A percentile compares a stretch with the other conserved stretches of the same genome.
These are phyloP conservation scores for Enteromius radiatus DNA, from an alignment of 2,797 vertebrate species.

Conservation along the genomic window DNA sequence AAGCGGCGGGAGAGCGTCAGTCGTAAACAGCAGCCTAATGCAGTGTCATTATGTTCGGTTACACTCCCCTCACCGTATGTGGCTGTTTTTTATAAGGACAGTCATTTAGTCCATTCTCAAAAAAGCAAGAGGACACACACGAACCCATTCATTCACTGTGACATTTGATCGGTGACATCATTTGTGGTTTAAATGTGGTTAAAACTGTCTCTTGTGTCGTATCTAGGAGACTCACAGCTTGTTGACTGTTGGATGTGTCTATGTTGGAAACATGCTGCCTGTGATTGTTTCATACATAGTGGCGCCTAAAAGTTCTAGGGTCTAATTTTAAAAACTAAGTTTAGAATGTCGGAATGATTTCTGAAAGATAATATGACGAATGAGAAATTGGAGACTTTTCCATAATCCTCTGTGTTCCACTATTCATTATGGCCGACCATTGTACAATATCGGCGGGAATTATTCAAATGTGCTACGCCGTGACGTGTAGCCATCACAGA, in stretches of 20 bases:
- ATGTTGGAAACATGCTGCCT: not conserved
- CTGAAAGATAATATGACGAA: not conserved
- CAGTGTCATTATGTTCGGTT: constrained; percentile 22
- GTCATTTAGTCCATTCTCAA: constrained; percentile 26
- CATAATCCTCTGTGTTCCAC: too few species aligned
- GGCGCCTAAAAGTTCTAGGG: not conserved
- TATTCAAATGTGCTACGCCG: not conserved
- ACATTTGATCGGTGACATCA: constrained; percentile 30
- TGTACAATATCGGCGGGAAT: not conserved
- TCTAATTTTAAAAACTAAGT: not conserved
- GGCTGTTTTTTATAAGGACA: constrained; percentile 17
- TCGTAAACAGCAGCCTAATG: constrained; percentile 7
- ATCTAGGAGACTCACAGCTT: constrained; percentile 43
- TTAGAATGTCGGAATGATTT: not conserved
- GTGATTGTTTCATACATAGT: not conserved
- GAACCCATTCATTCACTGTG: not conserved
- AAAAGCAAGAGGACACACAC: constrained; percentile 25
- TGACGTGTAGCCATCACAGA: not conserved
- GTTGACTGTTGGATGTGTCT: constrained; percentile 2
- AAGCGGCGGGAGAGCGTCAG: not conserved
- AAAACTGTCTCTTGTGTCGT: constrained; percentile 1
- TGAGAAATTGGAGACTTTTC: not conserved
- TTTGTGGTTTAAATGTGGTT: constrained; percentile 25
- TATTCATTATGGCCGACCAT: too few species aligned
- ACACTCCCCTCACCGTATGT: constrained; percentile 10